Evolutionary conservation across 2,888 invertebrate genomes (phyloP).

Genomic region (Mythimna impura): DNA sequence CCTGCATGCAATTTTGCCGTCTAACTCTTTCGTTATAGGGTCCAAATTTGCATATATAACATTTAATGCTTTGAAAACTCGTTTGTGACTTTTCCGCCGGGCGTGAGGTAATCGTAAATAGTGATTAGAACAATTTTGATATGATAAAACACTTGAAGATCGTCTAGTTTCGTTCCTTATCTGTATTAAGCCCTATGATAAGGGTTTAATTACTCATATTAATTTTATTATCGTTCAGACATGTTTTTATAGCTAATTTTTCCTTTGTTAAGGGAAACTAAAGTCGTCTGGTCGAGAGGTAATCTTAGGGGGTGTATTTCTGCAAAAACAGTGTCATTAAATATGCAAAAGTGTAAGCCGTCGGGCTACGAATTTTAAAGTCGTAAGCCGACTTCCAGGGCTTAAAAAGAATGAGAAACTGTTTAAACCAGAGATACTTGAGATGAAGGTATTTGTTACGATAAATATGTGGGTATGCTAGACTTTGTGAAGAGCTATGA

Average conservation of each 20-base stretch:
- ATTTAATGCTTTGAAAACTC: conserved; percentile 63
- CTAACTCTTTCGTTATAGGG: conserved; percentile 55
- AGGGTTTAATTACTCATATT: conserved; percentile 19
- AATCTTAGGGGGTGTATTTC: conserved; percentile 41
- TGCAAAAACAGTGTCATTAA: conserved; percentile 41
- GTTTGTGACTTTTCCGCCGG: conserved; percentile 62
- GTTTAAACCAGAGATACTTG: conserved; percentile 17
- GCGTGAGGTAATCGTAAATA: conserved; percentile 45
- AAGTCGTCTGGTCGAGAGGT: conserved; percentile 1
- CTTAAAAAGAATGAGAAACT: conserved; percentile 18
- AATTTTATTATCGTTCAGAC: conserved; percentile 9
- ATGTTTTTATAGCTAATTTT: conserved; percentile 5
- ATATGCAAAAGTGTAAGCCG: conserved; percentile 51
- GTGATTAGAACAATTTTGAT: conserved; percentile 58
- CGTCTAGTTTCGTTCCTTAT: conserved; percentile 26
- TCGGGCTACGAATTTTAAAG: conserved; percentile 38
- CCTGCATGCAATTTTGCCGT: conserved; percentile 58
- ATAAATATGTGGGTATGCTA: background rate
- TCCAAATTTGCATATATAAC: conserved; percentile 57
- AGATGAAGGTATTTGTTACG: background rate
- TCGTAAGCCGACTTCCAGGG: conserved; percentile 14
- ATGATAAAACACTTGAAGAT: conserved; percentile 46
- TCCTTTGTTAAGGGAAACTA: conserved; percentile 15
- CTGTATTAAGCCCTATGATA: conserved; percentile 24
- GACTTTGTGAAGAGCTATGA: background rate